Evolutionary conservation across 1,140 invertebrate species (phyloP).

Genomic region (Apis cerana): DNA sequence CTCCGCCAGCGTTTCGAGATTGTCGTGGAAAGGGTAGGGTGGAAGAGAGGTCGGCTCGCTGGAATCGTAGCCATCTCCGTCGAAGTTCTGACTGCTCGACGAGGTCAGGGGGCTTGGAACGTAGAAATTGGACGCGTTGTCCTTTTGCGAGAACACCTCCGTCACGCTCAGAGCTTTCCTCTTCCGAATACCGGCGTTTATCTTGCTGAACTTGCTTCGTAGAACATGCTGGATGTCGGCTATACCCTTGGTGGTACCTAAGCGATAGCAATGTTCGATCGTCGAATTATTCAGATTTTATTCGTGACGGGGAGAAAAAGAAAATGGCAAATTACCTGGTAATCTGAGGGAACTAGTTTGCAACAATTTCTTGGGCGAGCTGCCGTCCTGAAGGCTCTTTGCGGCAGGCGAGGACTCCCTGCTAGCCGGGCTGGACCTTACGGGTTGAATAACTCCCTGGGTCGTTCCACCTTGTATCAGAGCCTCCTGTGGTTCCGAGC

Average conservation of each 20-base stretch:
- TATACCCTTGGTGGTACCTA: conserved; percentile 76
- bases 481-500: conserved; percentile 78
- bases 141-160: conserved; percentile 83
- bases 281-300: not conserved
- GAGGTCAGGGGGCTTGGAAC: conserved; percentile 83
- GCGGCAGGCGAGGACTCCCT: conserved; percentile 77
- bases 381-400: conserved; percentile 70
- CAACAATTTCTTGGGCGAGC: conserved; percentile 80
- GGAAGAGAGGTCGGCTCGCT: conserved; percentile 70
- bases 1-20: conserved; percentile 71
- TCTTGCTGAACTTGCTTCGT: conserved; percentile 84
- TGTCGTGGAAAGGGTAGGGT: conserved; percentile 72
- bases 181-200: conserved; percentile 85
- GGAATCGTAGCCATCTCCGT: conserved; percentile 57
- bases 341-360: conserved; percentile 84
- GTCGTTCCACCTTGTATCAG: conserved; percentile 70
- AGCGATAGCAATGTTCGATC: not conserved
- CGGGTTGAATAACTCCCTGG: conserved; percentile 74
- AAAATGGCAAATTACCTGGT: conserved; percentile 76
- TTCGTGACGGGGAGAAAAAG: not conserved
- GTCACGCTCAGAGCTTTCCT: conserved; percentile 85
- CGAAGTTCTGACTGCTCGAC: conserved; percentile 68
- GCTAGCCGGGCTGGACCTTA: conserved; percentile 76
- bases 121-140: conserved; percentile 83
- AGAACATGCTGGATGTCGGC: conserved; percentile 84